Conservation (phyloP, 1,140 invertebrate genomes). For the Drosophila busckii region DNA sequence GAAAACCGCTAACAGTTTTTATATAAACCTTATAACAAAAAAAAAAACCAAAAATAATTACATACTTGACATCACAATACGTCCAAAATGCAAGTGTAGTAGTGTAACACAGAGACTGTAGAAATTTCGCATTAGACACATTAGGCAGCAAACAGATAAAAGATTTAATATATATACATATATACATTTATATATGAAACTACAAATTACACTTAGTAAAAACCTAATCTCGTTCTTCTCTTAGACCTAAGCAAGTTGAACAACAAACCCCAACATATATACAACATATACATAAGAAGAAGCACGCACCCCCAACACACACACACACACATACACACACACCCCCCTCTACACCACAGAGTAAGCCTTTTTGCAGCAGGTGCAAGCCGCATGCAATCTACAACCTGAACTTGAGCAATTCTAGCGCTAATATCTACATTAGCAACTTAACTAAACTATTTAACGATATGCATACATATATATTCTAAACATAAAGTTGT, state of each 20-base stretch:
- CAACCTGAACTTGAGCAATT: constrained; percentile 72
- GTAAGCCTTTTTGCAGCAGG: constrained; percentile 65
- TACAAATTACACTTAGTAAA: constrained; percentile 29
- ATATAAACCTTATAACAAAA: constrained; percentile 38
- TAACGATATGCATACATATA: constrained; percentile 30
- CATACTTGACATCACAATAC: constrained; percentile 74
- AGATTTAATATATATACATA: constrained; percentile 14
- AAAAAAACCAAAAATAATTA: constrained; percentile 48
- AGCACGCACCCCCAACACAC: constrained; percentile 12
- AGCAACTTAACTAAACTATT: constrained; percentile 58
- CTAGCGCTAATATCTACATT: constrained; percentile 55
- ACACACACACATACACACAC: constrained; percentile 25
- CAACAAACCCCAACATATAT: constrained; percentile 33
- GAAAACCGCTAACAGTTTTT: constrained; percentile 52
- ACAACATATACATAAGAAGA: constrained; percentile 1
- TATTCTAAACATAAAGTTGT: constrained; percentile 25
- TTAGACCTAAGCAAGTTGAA: constrained; percentile 63
- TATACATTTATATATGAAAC: background rate
- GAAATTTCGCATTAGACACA: constrained; percentile 73
- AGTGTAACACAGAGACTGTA: constrained; percentile 75
- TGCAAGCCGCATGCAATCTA: constrained; percentile 52
- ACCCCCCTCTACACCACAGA: constrained; percentile 40
- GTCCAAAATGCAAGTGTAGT: constrained; percentile 76
- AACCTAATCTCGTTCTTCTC: constrained; percentile 65
- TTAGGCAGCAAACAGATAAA: constrained; percentile 48